Percentiles rank a stretch among this genome's conserved stretches.
Evolutionary conservation across 37 sponge, comb jelly and placozoan species (phyloP).

Genomic region (Cliona cf. orientalis): DNA sequence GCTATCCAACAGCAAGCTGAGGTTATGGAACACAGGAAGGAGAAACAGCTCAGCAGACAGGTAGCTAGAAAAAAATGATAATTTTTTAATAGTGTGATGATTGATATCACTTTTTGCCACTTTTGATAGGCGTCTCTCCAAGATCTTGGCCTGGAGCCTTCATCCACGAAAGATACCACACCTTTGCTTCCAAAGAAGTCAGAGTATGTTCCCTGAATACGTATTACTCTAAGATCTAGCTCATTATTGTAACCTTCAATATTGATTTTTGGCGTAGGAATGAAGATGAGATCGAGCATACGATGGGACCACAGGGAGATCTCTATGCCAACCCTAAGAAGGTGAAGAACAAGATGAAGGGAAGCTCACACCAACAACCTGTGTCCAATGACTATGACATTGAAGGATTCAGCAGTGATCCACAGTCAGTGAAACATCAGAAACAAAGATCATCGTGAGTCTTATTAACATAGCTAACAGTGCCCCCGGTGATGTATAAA

Average conservation of each 20-base stretch:
- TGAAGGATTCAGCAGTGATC: conserved; percentile 24
- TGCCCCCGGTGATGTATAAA: no score
- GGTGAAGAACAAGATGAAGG: background rate
- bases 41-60: conserved; percentile 39
- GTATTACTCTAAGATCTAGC: no score
- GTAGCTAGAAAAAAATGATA: background rate
- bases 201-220: no score
- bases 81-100: background rate
- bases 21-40: conserved; percentile 18
- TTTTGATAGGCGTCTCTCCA: conserved; percentile 33
- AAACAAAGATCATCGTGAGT: no score
- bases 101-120: background rate
- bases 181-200: no score
- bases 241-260: no score
- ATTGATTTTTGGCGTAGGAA: no score
- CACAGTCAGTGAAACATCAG: no score
- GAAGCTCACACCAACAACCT: background rate
- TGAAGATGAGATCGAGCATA: conserved; percentile 27
- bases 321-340: conserved; percentile 49
- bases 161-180: no score
- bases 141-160: no score
- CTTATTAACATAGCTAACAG: no score
- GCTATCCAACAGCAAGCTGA: conserved; percentile 31
- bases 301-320: conserved; percentile 33
- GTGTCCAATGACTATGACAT: conserved; percentile 33